Evolutionary conservation across 2,797 vertebrate genomes (phyloP).

Genomic region (Clarias laeviceps): DNA sequence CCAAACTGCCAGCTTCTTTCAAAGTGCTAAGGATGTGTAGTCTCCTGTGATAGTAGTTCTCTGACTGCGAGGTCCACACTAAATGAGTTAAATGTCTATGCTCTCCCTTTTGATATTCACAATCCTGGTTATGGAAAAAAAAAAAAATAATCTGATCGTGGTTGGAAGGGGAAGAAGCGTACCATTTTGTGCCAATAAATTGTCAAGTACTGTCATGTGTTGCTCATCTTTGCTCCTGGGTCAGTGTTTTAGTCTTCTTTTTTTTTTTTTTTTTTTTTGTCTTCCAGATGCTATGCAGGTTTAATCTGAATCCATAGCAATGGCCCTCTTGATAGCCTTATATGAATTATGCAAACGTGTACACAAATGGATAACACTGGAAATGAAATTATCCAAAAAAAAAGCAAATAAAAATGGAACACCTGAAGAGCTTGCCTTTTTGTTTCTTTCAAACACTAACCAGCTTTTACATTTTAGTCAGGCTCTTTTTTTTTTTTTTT

Average conservation of each 20-base stretch:
- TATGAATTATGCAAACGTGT: constrained; percentile 88
- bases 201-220: constrained; percentile 72
- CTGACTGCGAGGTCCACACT: constrained; percentile 70
- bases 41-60: constrained; percentile 63
- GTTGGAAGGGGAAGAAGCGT: constrained; percentile 58
- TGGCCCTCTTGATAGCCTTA: constrained; percentile 91
- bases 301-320: constrained; percentile 82
- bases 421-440: constrained; percentile 49
- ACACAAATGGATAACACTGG: constrained; percentile 92
- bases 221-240: constrained; percentile 70
- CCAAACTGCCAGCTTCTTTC: constrained; percentile 76
- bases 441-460: neutral
- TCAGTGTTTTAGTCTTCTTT: constrained; percentile 75
- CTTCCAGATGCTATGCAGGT: constrained; percentile 85
- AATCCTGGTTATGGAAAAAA: constrained; percentile 57
- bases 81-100: constrained; percentile 53
- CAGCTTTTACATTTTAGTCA: neutral
- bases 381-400: constrained; percentile 87
- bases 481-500: too few relatives aligned
- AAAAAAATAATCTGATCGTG: constrained; percentile 41
- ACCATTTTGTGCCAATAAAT: constrained; percentile 76
- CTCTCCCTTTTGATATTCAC: constrained; percentile 58
- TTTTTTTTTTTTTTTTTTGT: constrained; percentile 69
- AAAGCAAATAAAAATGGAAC: constrained; percentile 81
- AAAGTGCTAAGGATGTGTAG: constrained; percentile 65